Base-by-base conservation (phyloP, 2,113 vertebrate species). In the Myotis brandtii region DNA sequence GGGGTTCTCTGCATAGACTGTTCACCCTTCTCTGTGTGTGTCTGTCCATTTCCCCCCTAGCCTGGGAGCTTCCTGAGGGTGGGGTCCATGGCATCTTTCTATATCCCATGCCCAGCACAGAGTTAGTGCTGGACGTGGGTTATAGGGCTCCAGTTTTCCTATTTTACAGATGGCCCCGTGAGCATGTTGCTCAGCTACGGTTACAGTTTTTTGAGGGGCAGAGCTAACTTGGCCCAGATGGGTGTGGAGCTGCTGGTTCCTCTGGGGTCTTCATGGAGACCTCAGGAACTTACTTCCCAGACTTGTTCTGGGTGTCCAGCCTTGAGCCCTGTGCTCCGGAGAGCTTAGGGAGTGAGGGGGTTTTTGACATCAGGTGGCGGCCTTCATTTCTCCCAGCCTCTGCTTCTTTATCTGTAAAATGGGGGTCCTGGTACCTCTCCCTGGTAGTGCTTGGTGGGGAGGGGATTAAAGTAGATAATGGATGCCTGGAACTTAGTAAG, bases 321-420 rank as follows among this genome's bases (percentile, higher is more conserved):
- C 86, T 80, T 87, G n/a, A 64, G 32, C 34, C 48, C 69, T 52
- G 25, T 16, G 46, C 37, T 62, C 37, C 52, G 67, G 10, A 85
- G 21, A 77, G 6, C 54, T 37, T 86, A 10, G 13, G 62, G 46
- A 84, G 17, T 23, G 34, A 94, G 23, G 48, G 62, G 25, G 5
- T 62, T 67, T 90, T 66, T 48, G 69, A 13, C 79, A 50, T 81
- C 20, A 48, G 46, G 25, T 30, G 40, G 32, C 20, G 37, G 37
- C 34, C 83, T 73, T 32, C 3, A 9, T 52, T 17, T 56, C 54
- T 83, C 37, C n/a, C 48, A 69, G 54, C 77, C 79, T 96, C 73
- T 4, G 67, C 91, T 89, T 94, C 56, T 82, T 62, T 30, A 25
- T 79, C 73, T 76, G 32, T 81, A 48, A 84, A 92, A 77, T 85